These are phyloP conservation scores for Apostichopus japonicus DNA, from an alignment of 35 echinoderm and acorn worm genomes.

Conservation along the genomic window DNA sequence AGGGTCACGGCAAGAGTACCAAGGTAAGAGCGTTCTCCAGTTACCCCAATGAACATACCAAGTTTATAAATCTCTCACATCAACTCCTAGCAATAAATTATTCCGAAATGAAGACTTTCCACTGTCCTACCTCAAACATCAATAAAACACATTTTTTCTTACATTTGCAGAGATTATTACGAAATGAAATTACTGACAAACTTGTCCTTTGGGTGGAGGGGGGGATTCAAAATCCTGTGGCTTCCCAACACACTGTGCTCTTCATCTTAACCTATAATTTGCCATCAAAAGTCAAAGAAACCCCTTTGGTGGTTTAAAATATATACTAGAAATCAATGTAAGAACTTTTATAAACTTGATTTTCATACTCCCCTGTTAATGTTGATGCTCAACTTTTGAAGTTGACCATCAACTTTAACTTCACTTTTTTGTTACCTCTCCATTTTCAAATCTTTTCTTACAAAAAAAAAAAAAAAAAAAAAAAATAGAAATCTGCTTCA, in stretches of 20 bases:
- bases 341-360: not conserved
- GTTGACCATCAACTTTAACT: not conserved
- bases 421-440: not conserved
- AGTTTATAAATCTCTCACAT: too few species aligned
- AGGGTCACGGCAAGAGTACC: too few species aligned
- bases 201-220: not conserved
- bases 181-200: not conserved
- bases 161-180: not conserved
- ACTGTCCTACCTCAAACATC: too few species aligned
- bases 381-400: not conserved
- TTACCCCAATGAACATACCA: too few species aligned
- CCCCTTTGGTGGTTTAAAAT: not conserved
- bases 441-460: slow-evolving; percentile 8
- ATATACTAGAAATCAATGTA: not conserved
- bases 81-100: too few species aligned
- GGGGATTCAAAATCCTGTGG: not conserved
- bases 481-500: not conserved
- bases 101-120: too few species aligned
- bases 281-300: not conserved
- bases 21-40: too few species aligned
- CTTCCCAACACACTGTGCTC: too few species aligned
- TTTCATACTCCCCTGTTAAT: not conserved
- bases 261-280: not conserved
- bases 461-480: not conserved
- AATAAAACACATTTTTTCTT: too few species aligned